Evolutionary conservation across 1,140 invertebrate species (phyloP).

Genomic region (Drosophila miranda): DNA sequence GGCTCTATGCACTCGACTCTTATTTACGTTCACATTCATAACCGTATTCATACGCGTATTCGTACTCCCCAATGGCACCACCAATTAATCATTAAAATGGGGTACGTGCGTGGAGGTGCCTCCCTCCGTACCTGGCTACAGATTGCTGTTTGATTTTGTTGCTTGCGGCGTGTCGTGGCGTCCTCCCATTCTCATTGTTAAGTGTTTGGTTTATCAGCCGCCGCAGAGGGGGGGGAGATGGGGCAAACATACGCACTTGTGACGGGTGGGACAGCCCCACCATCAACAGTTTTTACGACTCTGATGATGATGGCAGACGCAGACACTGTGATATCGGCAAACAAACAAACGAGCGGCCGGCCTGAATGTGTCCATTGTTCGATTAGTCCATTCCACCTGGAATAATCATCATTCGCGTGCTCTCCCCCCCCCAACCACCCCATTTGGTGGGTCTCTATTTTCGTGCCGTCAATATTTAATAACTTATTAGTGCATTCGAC

Average conservation of each 20-base stretch:
- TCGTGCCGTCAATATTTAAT: slow-evolving; percentile 59
- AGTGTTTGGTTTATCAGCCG: slow-evolving; percentile 21
- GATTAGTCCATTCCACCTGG: background rate
- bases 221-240: background rate
- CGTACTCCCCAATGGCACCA: too few relatives aligned
- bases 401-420: background rate
- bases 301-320: too few relatives aligned
- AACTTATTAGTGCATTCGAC: slow-evolving; percentile 27
- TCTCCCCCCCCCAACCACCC: too few relatives aligned
- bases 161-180: too few relatives aligned
- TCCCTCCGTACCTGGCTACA: too few relatives aligned
- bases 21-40: too few relatives aligned
- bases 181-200: slow-evolving; percentile 6
- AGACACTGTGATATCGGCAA: background rate
- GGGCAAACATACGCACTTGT: background rate
- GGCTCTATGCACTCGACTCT: too few relatives aligned
- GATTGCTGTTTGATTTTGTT: too few relatives aligned
- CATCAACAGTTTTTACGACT: slow-evolving; percentile 4
- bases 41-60: too few relatives aligned
- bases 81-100: too few relatives aligned
- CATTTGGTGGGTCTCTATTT: slow-evolving; percentile 2
- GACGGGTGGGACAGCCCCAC: slow-evolving; percentile 15
- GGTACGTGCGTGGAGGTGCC: too few relatives aligned
- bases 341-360: background rate
- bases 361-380: slow-evolving; percentile 4